Base-by-base conservation (phyloP, 2,113 vertebrate species). In the Poeciliopsis turrubarensis region DNA sequence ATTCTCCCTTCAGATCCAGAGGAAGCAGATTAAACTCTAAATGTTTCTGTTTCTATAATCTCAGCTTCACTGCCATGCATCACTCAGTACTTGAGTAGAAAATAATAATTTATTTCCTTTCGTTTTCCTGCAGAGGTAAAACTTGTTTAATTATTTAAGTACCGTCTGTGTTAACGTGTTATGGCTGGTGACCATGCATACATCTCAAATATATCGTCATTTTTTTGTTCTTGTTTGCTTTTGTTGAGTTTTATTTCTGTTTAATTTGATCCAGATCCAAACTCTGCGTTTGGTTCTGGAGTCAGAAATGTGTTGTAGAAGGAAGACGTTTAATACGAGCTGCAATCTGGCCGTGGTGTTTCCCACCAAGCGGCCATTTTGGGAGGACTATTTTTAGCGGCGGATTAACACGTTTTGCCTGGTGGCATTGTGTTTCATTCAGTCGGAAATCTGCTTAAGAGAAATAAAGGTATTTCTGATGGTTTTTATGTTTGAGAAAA, bases 131-230 rank as follows among this genome's bases (percentile, higher is more conserved):
- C 93, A 93, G 94, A 95, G 94, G 92, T 94, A 93, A 94, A 94
- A 84, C 87, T 94, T 93, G 96, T 90, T 93, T 95, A 95, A 94
- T 96, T 96, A 96, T 97, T 99, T 98, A 97, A 95, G 95, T 96
- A 95, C 95, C 93, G 92, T 95, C 93, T 95, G 93, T 97, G 95
- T 96, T 96, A 96, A 95, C 95, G 94, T 93, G 95, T 96, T 97
- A 95, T 98, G 97, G 97, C 97, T 98, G 97, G 97, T 96, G 95
- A 96, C 98, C 97, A 99, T 98, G 94, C 91, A 81, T 93, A 92
- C 93, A 94, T 94, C 93, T 94, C 93, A 94, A 87, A 91, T 91
- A 94, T 94, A 84, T 91, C 87, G 89, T 90, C 92, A 71, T 89
- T 74, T 79, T 54, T 27, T 51, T 72, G 61, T 25, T 10, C 51